phyloP scores from a whole-genome alignment of 2,888 invertebrate species.

The Lasius fuliginosus region DNA sequence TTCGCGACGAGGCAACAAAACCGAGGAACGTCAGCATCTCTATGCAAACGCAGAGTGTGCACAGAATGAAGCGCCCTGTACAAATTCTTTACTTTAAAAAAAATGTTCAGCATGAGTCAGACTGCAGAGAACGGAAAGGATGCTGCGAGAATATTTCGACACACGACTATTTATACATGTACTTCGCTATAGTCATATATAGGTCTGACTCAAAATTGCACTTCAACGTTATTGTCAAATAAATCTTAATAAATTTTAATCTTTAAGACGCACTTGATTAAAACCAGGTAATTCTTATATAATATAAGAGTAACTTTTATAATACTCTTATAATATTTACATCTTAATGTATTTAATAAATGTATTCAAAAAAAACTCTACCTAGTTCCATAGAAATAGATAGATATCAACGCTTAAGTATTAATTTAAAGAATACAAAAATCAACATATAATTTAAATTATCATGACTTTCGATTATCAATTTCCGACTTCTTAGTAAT shows the following conservation, averaged over 20 bases:
- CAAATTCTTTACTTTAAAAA: constrained; percentile 69
- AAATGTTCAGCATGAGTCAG: constrained; percentile 68
- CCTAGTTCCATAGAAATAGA: not conserved
- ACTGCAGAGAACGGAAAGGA: constrained; percentile 58
- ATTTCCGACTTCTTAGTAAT: not conserved
- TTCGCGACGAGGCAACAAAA: constrained; percentile 59
- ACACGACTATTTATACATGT: constrained; percentile 59
- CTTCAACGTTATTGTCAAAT: not conserved
- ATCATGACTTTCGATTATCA: not conserved
- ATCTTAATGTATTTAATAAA: not conserved
- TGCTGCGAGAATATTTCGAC: constrained; percentile 40
- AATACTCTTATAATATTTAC: not conserved
- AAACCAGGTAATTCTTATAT: not conserved
- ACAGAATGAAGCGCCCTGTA: constrained; percentile 37
- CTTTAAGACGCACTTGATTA: not conserved
- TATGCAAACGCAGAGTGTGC: constrained; percentile 51
- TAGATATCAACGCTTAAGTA: not conserved
- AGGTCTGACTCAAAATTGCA: constrained; percentile 10
- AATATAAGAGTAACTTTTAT: not conserved
- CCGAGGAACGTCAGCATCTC: constrained; percentile 46
- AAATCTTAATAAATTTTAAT: not conserved
- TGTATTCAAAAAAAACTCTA: not conserved
- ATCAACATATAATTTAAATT: not conserved
- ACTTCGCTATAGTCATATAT: not conserved
- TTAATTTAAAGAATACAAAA: not conserved